A percentile compares a stretch with the other conserved stretches of the same genome.
These are phyloP conservation scores for Charaxes varanes DNA, from an alignment of 1,140 invertebrate species.

Conservation along the genomic window DNA sequence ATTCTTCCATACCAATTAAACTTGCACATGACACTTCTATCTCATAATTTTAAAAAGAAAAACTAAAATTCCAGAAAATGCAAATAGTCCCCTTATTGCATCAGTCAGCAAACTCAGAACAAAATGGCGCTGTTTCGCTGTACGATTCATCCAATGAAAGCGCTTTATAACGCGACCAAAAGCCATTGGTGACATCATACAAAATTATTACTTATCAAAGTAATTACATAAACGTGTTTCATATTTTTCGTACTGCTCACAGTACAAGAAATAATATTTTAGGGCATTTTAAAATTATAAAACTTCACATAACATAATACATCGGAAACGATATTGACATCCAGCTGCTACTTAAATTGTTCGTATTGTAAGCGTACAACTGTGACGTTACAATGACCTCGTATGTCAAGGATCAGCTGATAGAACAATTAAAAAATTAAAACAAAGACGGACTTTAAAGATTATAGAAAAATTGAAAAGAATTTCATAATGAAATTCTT, in stretches of 20 bases:
- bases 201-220: background rate
- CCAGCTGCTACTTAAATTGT: no score
- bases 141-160: conserved; percentile 42
- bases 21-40: no score
- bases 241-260: background rate
- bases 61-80: conserved; percentile 15
- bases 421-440: conserved; percentile 14
- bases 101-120: conserved; percentile 52
- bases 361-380: conserved; percentile 1
- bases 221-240: background rate
- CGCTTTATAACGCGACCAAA: conserved; percentile 58
- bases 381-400: conserved; percentile 11
- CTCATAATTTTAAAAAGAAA: background rate
- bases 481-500: background rate
- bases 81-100: conserved; percentile 44
- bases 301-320: no score
- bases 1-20: no score
- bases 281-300: no score
- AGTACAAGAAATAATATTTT: no score
- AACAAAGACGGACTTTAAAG: conserved; percentile 3
- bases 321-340: no score
- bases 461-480: background rate
- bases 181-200: conserved; percentile 1
- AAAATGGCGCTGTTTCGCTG: conserved; percentile 61
- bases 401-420: conserved; percentile 22